A percentile compares a stretch with the other conserved stretches of the same genome.
Evolutionary conservation across 2,797 vertebrate genomes (phyloP).

Genomic region (Balearica regulorum): DNA sequence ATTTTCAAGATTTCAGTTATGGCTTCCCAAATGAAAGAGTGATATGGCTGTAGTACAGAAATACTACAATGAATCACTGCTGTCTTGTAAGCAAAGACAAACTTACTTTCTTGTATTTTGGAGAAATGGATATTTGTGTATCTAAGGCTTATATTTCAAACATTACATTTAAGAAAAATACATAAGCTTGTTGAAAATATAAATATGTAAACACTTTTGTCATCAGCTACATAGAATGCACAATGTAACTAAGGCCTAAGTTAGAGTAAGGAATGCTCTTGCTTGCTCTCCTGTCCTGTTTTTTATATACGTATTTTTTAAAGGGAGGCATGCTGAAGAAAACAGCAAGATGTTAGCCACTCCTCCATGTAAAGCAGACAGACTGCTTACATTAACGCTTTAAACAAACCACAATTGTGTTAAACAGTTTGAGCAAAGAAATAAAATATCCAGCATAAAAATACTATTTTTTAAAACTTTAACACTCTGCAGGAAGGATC

Average conservation of each 20-base stretch:
- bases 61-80: neutral
- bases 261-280: neutral
- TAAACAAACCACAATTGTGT: neutral
- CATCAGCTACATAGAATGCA: neutral
- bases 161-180: neutral
- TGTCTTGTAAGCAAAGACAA: neutral
- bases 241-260: neutral
- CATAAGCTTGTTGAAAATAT: neutral
- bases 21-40: neutral
- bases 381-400: neutral
- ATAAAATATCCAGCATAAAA: neutral
- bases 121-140: neutral
- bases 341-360: neutral
- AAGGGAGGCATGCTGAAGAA: neutral
- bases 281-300: neutral
- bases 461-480: neutral
- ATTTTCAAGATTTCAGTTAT: neutral
- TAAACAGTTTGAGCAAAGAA: neutral
- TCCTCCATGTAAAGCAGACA: neutral
- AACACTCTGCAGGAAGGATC: neutral
- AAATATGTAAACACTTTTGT: neutral
- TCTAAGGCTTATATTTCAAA: neutral
- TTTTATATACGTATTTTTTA: neutral
- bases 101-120: neutral
- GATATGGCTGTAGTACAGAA: neutral